Conservation (phyloP, 2,113 vertebrate genomes). For the Pelodiscus sinensis region DNA sequence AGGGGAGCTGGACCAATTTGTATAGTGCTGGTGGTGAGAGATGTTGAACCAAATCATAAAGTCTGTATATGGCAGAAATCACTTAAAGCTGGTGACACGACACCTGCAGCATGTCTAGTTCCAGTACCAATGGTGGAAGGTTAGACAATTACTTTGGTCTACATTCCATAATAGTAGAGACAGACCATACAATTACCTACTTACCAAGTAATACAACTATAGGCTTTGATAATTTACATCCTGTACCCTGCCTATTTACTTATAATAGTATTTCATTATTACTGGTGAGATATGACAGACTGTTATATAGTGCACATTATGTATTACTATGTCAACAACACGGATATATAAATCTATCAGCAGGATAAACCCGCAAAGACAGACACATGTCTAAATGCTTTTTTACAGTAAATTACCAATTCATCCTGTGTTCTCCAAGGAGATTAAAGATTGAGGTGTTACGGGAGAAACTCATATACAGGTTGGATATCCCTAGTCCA, state of each 20-base stretch:
- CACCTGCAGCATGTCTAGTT: too few species aligned
- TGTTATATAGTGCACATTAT: not conserved
- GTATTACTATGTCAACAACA: not conserved
- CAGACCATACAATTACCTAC: fast-evolving
- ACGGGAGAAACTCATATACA: not conserved
- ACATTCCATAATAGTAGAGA: not conserved
- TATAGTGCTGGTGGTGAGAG: too few species aligned
- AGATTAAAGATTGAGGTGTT: not conserved
- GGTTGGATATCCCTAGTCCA: too few species aligned
- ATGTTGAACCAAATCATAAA: not conserved
- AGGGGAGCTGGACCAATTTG: too few species aligned
- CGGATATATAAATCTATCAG: fast-evolving
- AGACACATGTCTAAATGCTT: not conserved
- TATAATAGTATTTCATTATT: not conserved
- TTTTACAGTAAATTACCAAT: not conserved
- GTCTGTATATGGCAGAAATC: too few species aligned
- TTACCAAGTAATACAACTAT: not conserved
- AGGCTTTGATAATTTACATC: not conserved
- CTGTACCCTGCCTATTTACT: not conserved
- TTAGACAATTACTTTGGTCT: not conserved
- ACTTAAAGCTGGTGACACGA: too few species aligned
- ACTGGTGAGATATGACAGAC: not conserved
- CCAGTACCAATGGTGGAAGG: not conserved
- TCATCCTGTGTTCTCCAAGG: not conserved
- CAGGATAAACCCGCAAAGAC: not conserved